Percentiles rank a stretch among this genome's conserved stretches.
These are phyloP conservation scores for Chaunax sp. DNA, from an alignment of 2,797 vertebrate species.

Conservation along the genomic window DNA sequence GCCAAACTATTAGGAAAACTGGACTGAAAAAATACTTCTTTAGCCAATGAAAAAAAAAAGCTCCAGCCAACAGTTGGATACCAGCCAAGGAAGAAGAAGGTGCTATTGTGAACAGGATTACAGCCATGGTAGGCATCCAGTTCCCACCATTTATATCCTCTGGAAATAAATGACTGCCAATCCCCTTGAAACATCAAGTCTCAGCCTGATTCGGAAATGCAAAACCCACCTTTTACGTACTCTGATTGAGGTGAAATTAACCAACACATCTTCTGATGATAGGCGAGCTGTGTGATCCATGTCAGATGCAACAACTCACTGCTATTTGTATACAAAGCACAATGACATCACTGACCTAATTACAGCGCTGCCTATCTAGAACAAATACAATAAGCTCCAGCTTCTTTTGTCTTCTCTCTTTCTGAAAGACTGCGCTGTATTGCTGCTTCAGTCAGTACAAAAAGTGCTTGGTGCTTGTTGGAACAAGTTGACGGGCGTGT, in stretches of 20 bases:
- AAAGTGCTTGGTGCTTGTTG: slow-evolving; percentile 54
- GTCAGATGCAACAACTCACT: slow-evolving; percentile 11
- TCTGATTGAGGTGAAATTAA: neutral
- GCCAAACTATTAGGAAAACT: neutral
- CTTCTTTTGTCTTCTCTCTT: slow-evolving; percentile 46
- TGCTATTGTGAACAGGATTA: slow-evolving; percentile 15
- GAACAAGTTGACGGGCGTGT: slow-evolving; percentile 63
- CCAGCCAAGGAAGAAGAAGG: slow-evolving; percentile 9
- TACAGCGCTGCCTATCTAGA: slow-evolving; percentile 34
- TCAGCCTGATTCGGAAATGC: neutral
- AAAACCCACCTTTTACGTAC: slow-evolving; percentile 9
- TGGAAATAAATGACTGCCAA: slow-evolving; percentile 6
- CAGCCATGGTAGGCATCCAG: neutral
- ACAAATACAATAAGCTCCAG: slow-evolving; percentile 50
- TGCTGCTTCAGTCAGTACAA: slow-evolving; percentile 16
- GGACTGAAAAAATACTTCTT: neutral
- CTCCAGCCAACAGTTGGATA: neutral
- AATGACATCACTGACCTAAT: slow-evolving; percentile 44
- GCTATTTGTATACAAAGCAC: slow-evolving; percentile 33
- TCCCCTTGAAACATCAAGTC: neutral
- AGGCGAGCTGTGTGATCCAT: neutral
- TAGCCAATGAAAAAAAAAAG: too few relatives aligned
- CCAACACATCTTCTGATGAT: neutral
- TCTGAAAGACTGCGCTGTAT: slow-evolving; percentile 18
- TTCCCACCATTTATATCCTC: slow-evolving; percentile 17